Evolutionary conservation across 2,888 invertebrate species (phyloP), one percentile per base, ranked within the genome.

Genomic region (Caenorhabditis zanzibari): DNA sequence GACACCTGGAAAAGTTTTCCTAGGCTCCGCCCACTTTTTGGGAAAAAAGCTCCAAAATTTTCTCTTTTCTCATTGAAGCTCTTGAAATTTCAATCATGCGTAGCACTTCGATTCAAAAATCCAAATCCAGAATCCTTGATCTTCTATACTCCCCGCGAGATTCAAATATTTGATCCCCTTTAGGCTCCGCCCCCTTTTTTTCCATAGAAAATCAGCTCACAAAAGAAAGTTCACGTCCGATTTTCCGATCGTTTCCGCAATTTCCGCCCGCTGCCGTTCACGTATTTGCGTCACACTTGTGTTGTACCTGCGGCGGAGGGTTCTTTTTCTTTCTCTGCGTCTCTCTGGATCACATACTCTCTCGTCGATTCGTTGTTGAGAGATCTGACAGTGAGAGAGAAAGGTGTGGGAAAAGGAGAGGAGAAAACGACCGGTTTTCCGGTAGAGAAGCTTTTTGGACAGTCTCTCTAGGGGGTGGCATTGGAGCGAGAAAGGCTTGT

Each of bases 211-310:
- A 47, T 19, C 47, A 47, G 47, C 71, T 6, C 4, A 12, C 2
- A 38, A 12, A 38, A 6, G 32, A 74, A 44, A 74, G 74, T 75
- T 75, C 75, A 75, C 56, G 58, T 73, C 63, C 10, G 35, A 24
- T 14, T 56, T 35, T 56, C 38, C 19, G 52, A 52, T 75, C 54
- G 38, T 41, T 26, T 47, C 54, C 54, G 44, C 61, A 19, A 49
- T 38, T 19, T n/a, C 56, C 64, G 44, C 56, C 41, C 38, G 16
- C 16, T 22, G 41, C 64, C 41, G 75, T 75, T 66, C 75, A 75
- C 75, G 75, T 76, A 76, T 68, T 76, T 76, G 75, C 75, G 75
- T 76, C 75, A 76, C 75, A 76, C 26, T 26, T 54, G 54, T 35
- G 49, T 10, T 12, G 4, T 16, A 5, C 47, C 47, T 22, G 52